A percentile compares a stretch with the other conserved stretches of the same genome.
Evolutionary conservation across 2,888 invertebrate species (phyloP).

Genomic region (Junonia oenone): DNA sequence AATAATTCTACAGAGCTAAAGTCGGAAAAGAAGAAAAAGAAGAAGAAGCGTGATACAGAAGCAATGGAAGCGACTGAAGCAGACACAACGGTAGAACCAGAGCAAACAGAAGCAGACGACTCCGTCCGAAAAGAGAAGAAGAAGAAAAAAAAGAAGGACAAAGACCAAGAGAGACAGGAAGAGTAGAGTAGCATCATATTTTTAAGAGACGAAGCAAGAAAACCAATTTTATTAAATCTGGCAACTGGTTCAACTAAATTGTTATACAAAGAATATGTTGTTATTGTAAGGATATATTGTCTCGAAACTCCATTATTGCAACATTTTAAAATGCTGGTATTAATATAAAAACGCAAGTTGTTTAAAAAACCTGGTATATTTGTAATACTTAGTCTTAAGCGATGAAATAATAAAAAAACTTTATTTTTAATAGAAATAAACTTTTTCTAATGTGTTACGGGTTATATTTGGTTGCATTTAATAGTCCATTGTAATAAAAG

Average conservation of each 20-base stretch:
- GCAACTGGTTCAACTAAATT: background rate
- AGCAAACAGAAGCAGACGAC: slow-evolving; percentile 52
- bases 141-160: slow-evolving; percentile 88
- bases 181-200: slow-evolving; percentile 17
- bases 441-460: slow-evolving; percentile 14
- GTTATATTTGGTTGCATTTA: slow-evolving; percentile 22
- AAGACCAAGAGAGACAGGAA: slow-evolving; percentile 77
- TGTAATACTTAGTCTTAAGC: slow-evolving; percentile 14
- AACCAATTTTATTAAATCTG: background rate
- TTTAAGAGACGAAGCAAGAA: background rate
- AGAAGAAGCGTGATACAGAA: slow-evolving; percentile 81
- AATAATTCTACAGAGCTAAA: slow-evolving; percentile 65
- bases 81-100: slow-evolving; percentile 56
- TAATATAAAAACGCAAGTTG: too few species aligned
- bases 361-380: background rate
- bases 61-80: slow-evolving; percentile 50
- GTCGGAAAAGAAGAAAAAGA: slow-evolving; percentile 82
- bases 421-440: slow-evolving; percentile 17
- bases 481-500: background rate
- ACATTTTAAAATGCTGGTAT: too few species aligned
- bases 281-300: too few species aligned
- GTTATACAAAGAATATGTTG: too few species aligned
- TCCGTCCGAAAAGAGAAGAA: slow-evolving; percentile 84
- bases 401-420: slow-evolving; percentile 19
- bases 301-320: too few species aligned